phyloP scores from a whole-genome alignment of 37 sponge, comb jelly and placozoan genomes.

The Crambe crambe region DNA sequence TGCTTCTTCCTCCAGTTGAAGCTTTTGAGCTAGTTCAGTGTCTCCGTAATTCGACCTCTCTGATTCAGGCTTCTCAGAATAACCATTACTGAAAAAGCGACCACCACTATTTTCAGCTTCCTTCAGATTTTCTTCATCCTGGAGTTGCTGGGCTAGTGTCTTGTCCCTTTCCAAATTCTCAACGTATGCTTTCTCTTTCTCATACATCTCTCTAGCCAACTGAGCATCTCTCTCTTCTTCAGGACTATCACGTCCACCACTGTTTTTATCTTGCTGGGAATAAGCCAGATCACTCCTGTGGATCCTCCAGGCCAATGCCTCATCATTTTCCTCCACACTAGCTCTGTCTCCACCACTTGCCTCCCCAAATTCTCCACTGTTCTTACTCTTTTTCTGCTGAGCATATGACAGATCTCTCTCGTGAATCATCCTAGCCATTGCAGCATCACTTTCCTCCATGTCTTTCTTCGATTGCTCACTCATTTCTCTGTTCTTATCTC shows the following conservation, averaged over 20 bases:
- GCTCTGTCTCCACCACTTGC: too few species aligned
- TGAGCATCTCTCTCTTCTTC: background rate
- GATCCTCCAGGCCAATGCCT: background rate
- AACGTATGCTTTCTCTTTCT: background rate
- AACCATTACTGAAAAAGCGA: background rate
- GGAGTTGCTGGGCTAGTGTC: conserved; percentile 10
- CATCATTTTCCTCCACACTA: background rate
- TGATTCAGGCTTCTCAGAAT: too few species aligned
- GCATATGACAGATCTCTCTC: conserved; percentile 7
- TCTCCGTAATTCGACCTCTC: too few species aligned
- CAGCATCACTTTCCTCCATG: conserved; percentile 1
- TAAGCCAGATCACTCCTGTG: background rate
- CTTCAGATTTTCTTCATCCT: conserved; percentile 29
- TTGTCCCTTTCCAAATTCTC: background rate
- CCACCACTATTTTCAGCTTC: background rate
- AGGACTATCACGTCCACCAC: background rate
- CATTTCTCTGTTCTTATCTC: background rate
- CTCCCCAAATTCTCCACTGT: background rate
- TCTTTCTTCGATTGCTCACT: background rate
- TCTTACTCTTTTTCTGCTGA: too few species aligned
- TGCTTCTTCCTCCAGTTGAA: too few species aligned
- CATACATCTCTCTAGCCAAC: background rate
- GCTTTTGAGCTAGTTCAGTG: too few species aligned
- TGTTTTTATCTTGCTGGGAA: background rate
- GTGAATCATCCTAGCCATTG: conserved; percentile 3